Evolutionary conservation across 2,113 vertebrate species (phyloP), one percentile per base, ranked within the genome.

Genomic region (Chroicocephalus ridibundus): DNA sequence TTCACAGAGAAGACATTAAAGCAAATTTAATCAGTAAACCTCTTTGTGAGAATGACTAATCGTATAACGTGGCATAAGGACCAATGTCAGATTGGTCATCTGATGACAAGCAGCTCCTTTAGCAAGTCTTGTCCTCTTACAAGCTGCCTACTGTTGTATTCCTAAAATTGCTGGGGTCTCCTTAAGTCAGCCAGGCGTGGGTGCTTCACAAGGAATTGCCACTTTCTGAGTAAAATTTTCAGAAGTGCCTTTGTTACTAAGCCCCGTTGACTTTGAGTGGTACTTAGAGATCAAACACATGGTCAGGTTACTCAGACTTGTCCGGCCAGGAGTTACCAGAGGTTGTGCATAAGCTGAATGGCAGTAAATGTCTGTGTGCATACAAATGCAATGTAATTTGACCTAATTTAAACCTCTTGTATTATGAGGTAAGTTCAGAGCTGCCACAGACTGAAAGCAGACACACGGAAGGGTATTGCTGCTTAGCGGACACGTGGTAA

Each of bases 391-490:
- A 27, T 76, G 89, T 57, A 75, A 93, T 49, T 64, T 65, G 84
- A 90, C 31, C 86, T 80, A 71, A 94, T 85, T 87, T 90, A 93
- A 93, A 84, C 38, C 17, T 84, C 77, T 82, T 1, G 0, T 34
- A 10, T 82, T 72, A 85, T 14, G 54, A 95, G 49, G 57, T n/a
- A 60, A 75, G 40, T 80, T 94, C 57, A 87, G 81, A 96, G 66
- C 66, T 91, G 89, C 66, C 66, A 52, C 65, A 69, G 84, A 65
- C 89, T 90, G 82, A 90, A 87, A 95, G 54, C 62, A 95, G 93
- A 49, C 57, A 57, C 69, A 24, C 0, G 2, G 51, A 49, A n/a
- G 79, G 27, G 55, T 64, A 44, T 21, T 74, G 77, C 55, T 66
- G 15, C 47, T 81, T 40, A 74, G 68, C 0, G 0, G 49, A 47